These are phyloP conservation scores for Brotula barbata DNA, from an alignment of 2,797 vertebrate species.

Conservation along the genomic window DNA sequence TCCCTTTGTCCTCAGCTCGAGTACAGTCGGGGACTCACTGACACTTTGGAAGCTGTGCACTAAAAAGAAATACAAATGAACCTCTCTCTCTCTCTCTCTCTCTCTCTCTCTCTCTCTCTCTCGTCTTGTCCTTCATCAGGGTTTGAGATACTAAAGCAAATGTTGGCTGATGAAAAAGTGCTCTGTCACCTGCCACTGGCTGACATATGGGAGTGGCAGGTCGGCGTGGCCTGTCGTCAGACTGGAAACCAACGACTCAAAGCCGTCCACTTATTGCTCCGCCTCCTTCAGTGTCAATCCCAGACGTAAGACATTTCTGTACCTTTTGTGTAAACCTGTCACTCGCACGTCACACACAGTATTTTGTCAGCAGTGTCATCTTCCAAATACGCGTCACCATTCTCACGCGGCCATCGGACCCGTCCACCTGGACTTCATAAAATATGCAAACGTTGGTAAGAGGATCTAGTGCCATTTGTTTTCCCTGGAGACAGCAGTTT, in stretches of 20 bases:
- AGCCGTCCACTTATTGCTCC: constrained; percentile 91
- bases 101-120: background rate
- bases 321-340: background rate
- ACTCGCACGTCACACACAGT: background rate
- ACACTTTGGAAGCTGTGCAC: no score
- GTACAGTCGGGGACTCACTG: constrained; percentile 3
- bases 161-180: constrained; percentile 89
- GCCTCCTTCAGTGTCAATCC: constrained; percentile 84
- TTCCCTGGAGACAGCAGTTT: constrained; percentile 6
- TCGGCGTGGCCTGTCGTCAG: constrained; percentile 94
- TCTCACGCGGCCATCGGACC: constrained; percentile 10
- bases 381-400: background rate
- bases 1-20: constrained; percentile 2
- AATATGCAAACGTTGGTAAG: background rate
- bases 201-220: constrained; percentile 97
- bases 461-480: background rate
- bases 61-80: no score
- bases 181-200: constrained; percentile 85
- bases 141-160: constrained; percentile 96
- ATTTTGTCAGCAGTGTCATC: background rate
- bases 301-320: constrained; percentile 78
- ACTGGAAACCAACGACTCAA: constrained; percentile 92
- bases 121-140: constrained; percentile 70
- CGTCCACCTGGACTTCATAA: background rate
- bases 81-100: background rate